Evolutionary conservation across 2,113 vertebrate species (phyloP).

Genomic region (Lichenostomus cassidix): DNA sequence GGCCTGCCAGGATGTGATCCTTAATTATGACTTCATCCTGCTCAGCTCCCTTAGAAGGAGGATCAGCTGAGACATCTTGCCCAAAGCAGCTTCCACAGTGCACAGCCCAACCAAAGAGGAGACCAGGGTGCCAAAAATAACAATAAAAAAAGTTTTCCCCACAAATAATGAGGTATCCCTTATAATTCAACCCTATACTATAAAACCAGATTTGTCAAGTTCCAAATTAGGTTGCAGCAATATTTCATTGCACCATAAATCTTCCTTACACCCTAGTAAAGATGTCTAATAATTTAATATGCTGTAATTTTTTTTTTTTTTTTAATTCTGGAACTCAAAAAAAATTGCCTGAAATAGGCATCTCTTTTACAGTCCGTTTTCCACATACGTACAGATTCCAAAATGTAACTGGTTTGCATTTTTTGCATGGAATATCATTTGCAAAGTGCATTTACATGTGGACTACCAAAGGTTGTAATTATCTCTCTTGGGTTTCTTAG

Average conservation of each 20-base stretch:
- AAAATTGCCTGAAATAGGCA: conserved; percentile 50
- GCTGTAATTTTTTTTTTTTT: conserved; percentile 48
- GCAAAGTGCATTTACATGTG: not conserved
- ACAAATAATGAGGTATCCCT: conserved; percentile 55
- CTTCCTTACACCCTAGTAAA: conserved; percentile 63
- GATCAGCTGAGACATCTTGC: conserved; percentile 31
- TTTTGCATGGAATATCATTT: not conserved
- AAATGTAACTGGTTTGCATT: conserved; percentile 32
- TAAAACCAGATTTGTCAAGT: conserved; percentile 70
- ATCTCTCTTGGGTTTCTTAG: not conserved
- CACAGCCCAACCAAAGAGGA: not conserved
- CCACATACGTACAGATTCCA: conserved; percentile 10
- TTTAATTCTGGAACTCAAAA: conserved; percentile 43
- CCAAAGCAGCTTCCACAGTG: conserved; percentile 31
- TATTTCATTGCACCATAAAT: conserved; percentile 76
- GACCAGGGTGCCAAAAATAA: conserved; percentile 17
- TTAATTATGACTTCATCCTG: conserved; percentile 35
- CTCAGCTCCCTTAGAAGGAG: not conserved
- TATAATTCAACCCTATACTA: conserved; percentile 53
- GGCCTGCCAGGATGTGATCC: conserved; percentile 5
- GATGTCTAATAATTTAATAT: conserved; percentile 69
- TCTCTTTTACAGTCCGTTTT: conserved; percentile 25
- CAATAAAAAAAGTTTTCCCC: not conserved
- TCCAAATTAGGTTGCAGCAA: conserved; percentile 67
- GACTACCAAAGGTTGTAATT: conserved; percentile 6